Evolutionary conservation across 1,140 invertebrate genomes (phyloP).

Genomic region (Vanessa atalanta): DNA sequence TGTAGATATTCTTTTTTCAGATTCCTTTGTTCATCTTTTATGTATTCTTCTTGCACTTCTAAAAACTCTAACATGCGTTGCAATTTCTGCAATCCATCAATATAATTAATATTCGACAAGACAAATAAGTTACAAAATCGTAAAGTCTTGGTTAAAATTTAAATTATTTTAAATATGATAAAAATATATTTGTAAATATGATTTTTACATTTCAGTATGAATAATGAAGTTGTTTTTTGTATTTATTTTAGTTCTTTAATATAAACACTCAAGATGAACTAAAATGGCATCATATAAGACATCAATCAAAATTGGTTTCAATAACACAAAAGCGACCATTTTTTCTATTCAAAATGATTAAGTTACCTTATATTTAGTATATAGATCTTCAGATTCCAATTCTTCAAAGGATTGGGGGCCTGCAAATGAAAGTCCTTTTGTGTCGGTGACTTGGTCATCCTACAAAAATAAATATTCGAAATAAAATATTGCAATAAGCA

Average conservation of each 20-base stretch:
- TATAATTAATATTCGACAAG: background rate
- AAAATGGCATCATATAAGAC: too few relatives aligned
- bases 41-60: constrained; percentile 98
- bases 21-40: constrained; percentile 99
- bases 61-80: constrained; percentile 97
- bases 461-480: constrained; percentile 45
- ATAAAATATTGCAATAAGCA: background rate
- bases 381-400: constrained; percentile 93
- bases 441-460: constrained; percentile 74
- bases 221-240: background rate
- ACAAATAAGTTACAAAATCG: background rate
- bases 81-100: constrained; percentile 87
- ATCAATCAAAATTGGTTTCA: too few relatives aligned
- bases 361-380: constrained; percentile 94
- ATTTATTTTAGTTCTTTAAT: too few relatives aligned
- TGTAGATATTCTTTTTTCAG: constrained; percentile 98
- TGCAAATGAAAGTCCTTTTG: constrained; percentile 64
- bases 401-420: constrained; percentile 83
- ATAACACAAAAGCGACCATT: background rate
- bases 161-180: too few relatives aligned
- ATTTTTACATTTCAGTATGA: background rate
- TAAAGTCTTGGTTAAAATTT: background rate
- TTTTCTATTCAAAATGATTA: background rate
- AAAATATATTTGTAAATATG: background rate
- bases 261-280: too few relatives aligned